Evolutionary conservation across 2,113 vertebrate species (phyloP).

Genomic region (Scomber colias): DNA sequence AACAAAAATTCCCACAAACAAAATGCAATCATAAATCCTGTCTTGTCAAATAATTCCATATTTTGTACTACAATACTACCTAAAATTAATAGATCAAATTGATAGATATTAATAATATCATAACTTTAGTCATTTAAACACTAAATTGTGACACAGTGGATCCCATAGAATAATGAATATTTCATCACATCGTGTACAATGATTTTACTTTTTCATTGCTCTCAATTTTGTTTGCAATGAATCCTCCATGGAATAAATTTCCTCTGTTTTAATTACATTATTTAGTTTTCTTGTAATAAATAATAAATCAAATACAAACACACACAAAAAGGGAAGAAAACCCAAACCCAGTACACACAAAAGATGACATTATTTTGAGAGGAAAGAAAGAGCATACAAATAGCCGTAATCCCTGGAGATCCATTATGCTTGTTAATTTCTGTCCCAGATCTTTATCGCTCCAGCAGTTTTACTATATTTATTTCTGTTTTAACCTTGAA

Average conservation of each 20-base stretch:
- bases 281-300: background rate
- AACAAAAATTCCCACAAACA: background rate
- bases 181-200: background rate
- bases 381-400: background rate
- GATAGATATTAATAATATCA: background rate
- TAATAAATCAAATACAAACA: slow-evolving; percentile 19
- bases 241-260: background rate
- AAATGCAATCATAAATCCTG: background rate
- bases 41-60: too few relatives aligned
- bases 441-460: slow-evolving; percentile 28
- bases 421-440: slow-evolving; percentile 41
- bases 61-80: background rate
- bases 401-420: slow-evolving; percentile 11
- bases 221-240: background rate
- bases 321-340: background rate
- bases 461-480: background rate
- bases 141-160: background rate
- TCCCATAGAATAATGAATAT: background rate
- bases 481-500: slow-evolving; percentile 41
- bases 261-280: slow-evolving; percentile 2
- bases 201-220: background rate
- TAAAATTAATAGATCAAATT: background rate
- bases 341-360: background rate
- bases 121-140: background rate
- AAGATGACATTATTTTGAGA: slow-evolving; percentile 8